Evolutionary conservation across 1,140 invertebrate species (phyloP).

Genomic region (Reticulitermes speratus): DNA sequence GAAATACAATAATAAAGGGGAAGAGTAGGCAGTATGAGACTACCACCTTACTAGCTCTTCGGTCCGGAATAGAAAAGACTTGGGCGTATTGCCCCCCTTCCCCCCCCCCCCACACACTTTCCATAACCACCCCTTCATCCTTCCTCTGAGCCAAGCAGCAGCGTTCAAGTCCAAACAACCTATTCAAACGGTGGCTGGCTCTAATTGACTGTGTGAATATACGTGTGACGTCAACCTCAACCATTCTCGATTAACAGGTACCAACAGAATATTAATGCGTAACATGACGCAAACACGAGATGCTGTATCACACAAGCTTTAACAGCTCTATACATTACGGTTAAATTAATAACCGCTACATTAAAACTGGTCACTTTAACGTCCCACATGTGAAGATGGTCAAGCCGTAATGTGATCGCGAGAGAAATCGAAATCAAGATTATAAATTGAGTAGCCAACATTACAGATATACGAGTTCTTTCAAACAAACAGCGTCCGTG

Average conservation of each 20-base stretch:
- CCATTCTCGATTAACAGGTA: not conserved
- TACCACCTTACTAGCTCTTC: not conserved
- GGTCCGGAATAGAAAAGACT: not conserved
- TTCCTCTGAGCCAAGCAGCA: not conserved
- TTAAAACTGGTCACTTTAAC: no score
- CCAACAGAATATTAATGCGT: not conserved
- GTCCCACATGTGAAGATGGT: no score
- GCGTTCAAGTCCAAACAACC: not conserved
- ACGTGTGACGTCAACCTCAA: not conserved
- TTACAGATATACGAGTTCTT: no score
- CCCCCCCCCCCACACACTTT: not conserved
- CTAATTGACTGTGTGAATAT: not conserved
- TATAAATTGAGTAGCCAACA: no score
- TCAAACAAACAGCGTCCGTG: no score
- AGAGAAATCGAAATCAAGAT: no score
- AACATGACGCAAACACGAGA: no score
- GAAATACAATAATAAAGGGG: no score
- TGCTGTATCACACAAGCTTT: no score
- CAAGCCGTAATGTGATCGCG: no score
- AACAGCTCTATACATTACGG: no score
- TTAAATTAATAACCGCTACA: no score
- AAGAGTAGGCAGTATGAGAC: not conserved
- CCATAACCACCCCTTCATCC: not conserved
- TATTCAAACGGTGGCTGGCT: not conserved
- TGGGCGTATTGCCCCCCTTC: not conserved